A percentile compares a stretch with the other conserved stretches of the same genome.
phyloP scores from a whole-genome alignment of 2,797 vertebrate genomes.

The Vireo griseus region DNA sequence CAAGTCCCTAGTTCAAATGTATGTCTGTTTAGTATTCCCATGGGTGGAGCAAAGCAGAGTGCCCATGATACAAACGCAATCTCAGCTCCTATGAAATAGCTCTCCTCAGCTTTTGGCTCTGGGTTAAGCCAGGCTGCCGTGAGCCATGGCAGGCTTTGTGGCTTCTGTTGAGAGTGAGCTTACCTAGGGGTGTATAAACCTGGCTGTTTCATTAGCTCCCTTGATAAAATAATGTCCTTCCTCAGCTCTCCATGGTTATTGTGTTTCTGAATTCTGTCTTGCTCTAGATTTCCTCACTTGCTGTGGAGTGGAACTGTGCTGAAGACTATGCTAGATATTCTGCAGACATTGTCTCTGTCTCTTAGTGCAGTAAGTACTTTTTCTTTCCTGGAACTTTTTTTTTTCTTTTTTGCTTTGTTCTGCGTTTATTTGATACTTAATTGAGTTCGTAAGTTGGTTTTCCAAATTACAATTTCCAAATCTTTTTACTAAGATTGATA shows the following conservation, averaged over 20 bases:
- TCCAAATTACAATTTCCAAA: background rate
- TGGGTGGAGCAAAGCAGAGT: background rate
- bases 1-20: background rate
- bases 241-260: background rate
- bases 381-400: background rate
- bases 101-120: background rate
- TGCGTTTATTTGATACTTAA: background rate
- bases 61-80: background rate
- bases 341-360: slow-evolving; percentile 93
- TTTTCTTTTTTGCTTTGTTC: background rate
- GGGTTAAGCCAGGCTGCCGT: background rate
- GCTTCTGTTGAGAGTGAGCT: background rate
- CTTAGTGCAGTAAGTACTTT: slow-evolving; percentile 87
- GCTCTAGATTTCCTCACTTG: slow-evolving; percentile 89
- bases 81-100: background rate
- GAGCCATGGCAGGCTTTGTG: background rate
- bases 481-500: background rate
- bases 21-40: background rate
- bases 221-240: background rate
- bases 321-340: slow-evolving; percentile 97
- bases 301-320: slow-evolving; percentile 96
- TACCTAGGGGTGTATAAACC: background rate
- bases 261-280: background rate
- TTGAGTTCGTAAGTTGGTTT: background rate
- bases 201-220: background rate